Conservation (phyloP, 2,888 invertebrate species). For the Hypolimnas misippus region DNA sequence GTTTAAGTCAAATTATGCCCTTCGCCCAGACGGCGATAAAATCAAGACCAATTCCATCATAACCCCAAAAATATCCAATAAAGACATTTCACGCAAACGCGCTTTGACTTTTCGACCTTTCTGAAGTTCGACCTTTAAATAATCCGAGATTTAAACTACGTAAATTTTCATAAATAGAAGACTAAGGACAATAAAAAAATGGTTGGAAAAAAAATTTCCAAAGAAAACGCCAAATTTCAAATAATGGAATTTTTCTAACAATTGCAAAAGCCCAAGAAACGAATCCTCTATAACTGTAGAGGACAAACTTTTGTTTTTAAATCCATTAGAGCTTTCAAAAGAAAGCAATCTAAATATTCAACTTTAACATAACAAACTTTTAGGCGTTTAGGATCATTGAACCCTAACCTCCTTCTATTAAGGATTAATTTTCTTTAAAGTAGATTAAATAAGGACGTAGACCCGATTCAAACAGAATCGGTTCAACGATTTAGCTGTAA, state of each 20-base stretch:
- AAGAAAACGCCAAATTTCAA: neutral
- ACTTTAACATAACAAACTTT: neutral
- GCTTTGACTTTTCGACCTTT: slow-evolving; percentile 28
- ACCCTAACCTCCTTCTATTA: neutral
- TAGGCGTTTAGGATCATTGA: neutral
- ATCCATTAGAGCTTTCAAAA: too few species aligned
- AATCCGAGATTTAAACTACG: neutral
- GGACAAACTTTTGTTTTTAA: neutral
- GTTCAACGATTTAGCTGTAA: neutral
- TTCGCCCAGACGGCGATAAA: slow-evolving; percentile 11
- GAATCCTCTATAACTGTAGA: too few species aligned
- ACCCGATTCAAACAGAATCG: too few species aligned
- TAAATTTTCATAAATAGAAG: neutral
- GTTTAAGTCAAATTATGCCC: neutral
- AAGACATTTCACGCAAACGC: slow-evolving; percentile 28
- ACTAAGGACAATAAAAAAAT: neutral
- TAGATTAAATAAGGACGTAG: too few species aligned
- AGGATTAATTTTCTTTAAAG: too few species aligned
- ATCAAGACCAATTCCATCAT: slow-evolving; percentile 20
- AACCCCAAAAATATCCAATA: slow-evolving; percentile 18
- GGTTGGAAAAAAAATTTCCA: neutral
- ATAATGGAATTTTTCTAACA: neutral
- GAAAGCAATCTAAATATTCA: too few species aligned
- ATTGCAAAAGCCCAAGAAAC: neutral
- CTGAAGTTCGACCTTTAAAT: slow-evolving; percentile 23